A percentile compares a stretch with the other conserved stretches of the same genome.
Conservation (phyloP, 2,888 invertebrate species). For the Lacanobia wlatinum region DNA sequence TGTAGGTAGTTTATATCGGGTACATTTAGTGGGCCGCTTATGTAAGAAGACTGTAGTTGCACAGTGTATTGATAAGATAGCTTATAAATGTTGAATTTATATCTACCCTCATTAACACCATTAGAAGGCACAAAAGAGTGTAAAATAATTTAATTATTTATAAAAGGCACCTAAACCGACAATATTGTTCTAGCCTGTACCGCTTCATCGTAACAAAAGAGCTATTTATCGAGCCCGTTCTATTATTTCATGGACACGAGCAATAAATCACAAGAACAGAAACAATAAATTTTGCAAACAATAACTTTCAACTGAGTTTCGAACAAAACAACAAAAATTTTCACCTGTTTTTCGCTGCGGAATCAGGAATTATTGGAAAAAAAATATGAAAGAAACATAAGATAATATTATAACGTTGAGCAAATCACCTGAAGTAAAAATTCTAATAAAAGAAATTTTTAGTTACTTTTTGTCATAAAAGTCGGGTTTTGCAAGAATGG, state of each 20-base stretch:
- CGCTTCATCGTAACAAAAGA: constrained; percentile 21
- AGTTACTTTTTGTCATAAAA: too few species aligned
- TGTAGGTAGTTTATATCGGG: too few species aligned
- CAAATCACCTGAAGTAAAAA: too few species aligned
- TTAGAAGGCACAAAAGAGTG: background rate
- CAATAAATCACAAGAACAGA: constrained; percentile 39
- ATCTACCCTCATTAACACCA: background rate
- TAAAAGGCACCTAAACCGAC: background rate
- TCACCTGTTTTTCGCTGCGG: constrained; percentile 11
- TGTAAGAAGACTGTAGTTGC: too few species aligned
- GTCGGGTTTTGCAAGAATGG: too few species aligned
- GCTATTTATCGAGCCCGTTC: constrained; percentile 13
- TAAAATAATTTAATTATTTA: background rate
- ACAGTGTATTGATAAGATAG: too few species aligned
- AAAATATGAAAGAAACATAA: background rate
- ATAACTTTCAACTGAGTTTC: constrained; percentile 24
- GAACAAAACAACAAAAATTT: constrained; percentile 18
- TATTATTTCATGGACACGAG: constrained; percentile 23
- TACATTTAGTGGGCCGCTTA: too few species aligned
- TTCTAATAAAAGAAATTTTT: too few species aligned
- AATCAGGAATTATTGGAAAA: constrained; percentile 1
- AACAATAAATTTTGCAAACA: constrained; percentile 40
- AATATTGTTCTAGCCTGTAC: constrained; percentile 11
- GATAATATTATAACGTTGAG: background rate
- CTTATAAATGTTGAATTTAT: too few species aligned